Evolutionary conservation across 2,888 invertebrate genomes (phyloP).

Genomic region (Plagodis dolabraria): DNA sequence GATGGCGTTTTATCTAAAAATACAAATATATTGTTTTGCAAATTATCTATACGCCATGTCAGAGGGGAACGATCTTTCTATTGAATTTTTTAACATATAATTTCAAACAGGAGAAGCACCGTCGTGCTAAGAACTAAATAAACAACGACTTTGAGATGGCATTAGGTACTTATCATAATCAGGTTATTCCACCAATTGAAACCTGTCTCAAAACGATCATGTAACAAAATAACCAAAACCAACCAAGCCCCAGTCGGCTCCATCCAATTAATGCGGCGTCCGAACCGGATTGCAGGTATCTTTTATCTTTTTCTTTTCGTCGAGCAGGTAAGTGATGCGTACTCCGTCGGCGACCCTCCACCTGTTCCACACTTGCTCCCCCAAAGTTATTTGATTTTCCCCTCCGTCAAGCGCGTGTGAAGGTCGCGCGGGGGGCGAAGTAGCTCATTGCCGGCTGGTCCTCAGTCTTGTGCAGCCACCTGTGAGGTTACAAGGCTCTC

Average conservation of each 20-base stretch:
- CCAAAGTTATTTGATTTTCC: conserved; percentile 53
- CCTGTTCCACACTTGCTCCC: conserved; percentile 62
- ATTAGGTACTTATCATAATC: conserved; percentile 16
- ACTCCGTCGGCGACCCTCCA: conserved; percentile 54
- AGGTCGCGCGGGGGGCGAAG: conserved; percentile 52
- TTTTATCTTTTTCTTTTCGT: conserved; percentile 44
- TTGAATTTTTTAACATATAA: conserved; percentile 17
- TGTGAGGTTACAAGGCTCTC: conserved; percentile 69
- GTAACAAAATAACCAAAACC: conserved; percentile 50
- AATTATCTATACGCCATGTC: conserved; percentile 10
- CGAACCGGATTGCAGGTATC: conserved; percentile 69
- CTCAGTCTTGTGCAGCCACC: conserved; percentile 73
- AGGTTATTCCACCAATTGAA: conserved; percentile 23
- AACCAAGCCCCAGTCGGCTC: conserved; percentile 53
- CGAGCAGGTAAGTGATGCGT: conserved; percentile 73
- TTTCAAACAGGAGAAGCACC: conserved; percentile 8
- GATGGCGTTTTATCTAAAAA: conserved; percentile 40
- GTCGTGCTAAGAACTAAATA: conserved; percentile 15
- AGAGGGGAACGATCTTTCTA: conserved; percentile 22
- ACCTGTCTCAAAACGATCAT: conserved; percentile 40
- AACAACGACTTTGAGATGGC: conserved; percentile 8
- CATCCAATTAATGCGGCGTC: conserved; percentile 68
- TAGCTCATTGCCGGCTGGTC: conserved; percentile 46
- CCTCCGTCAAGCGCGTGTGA: conserved; percentile 52
- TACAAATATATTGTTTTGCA: conserved; percentile 11